Evolutionary conservation across 1,140 invertebrate genomes (phyloP), one percentile per base, ranked within the genome.

Genomic region (Anastrepha ludens): DNA sequence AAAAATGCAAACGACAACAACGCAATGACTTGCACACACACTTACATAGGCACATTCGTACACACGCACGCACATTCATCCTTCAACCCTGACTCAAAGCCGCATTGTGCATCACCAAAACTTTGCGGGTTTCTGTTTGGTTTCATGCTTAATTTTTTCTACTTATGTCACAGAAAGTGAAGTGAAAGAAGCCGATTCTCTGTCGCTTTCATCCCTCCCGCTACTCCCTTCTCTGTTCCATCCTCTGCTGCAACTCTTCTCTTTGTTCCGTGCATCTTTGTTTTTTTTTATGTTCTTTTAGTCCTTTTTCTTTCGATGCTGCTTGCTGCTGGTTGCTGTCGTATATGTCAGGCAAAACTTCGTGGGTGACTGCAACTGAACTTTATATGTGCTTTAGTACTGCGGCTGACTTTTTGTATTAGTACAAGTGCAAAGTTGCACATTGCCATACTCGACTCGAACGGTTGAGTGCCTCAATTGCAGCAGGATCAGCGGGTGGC

Each of bases 111-210:
- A 17, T 78, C 17, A n/a, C 17, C n/a, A 20, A 78, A 78, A 78
- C 44, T 78, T 78, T 78, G 74, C 74, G 44, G 74, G n/a, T 78
- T 78, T 70, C 50, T 78, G 74, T 78, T 78, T 78, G 74, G 74
- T 78, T 78, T 78, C 47, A 78, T 50, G 47, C 47, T 78, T 78
- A 78, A 78, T 17, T 78, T 78, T 78, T 55, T 78, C 74, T 55
- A 50, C 47, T 78, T 78, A 50, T 78, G 74, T 50, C n/a, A 55
- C 74, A 6, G 47, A 50, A 50, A 78, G 74, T 55, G 74, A 50
- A 78, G 74, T 55, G 74, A 55, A 78, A 78, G 50, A 78, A 78
- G 41, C 74, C 47, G 74, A 78, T 50, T 78, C 50, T 78, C 74
- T 50, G 74, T 78, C 47, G 47, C 44, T 78, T 50, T 67, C 20